phyloP scores from a whole-genome alignment of 2,113 vertebrate genomes.

The Micronycteris hirsuta region DNA sequence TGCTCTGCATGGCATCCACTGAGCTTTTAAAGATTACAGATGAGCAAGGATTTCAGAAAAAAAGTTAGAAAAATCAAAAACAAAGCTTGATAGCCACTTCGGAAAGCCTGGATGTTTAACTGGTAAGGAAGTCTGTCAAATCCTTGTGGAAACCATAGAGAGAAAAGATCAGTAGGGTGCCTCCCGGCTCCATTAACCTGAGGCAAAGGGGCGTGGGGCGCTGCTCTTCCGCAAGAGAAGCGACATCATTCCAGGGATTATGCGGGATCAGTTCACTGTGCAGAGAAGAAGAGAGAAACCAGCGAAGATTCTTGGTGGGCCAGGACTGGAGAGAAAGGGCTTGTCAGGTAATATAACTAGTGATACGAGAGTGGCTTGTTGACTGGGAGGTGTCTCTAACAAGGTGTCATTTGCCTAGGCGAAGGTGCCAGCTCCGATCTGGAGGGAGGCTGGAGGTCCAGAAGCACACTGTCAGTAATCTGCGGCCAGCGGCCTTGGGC shows the following conservation, averaged over 20 bases:
- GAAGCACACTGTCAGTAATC: constrained; percentile 76
- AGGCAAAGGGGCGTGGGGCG: constrained; percentile 87
- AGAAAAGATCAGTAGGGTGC: constrained; percentile 91
- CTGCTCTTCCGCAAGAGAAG: constrained; percentile 84
- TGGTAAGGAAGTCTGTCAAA: constrained; percentile 85
- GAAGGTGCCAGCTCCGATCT: constrained; percentile 80
- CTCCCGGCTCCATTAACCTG: constrained; percentile 93
- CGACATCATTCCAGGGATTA: constrained; percentile 92
- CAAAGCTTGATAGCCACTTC: constrained; percentile 83
- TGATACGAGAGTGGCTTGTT: constrained; percentile 82
- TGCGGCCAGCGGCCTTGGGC: constrained; percentile 54
- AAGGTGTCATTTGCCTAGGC: constrained; percentile 84
- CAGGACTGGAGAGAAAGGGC: constrained; percentile 84
- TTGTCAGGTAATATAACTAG: constrained; percentile 88
- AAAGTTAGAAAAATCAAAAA: constrained; percentile 86
- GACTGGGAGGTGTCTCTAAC: constrained; percentile 86
- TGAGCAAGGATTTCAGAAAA: constrained; percentile 81
- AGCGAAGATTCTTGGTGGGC: constrained; percentile 82
- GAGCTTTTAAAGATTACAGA: constrained; percentile 87
- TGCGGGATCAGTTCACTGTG: constrained; percentile 84
- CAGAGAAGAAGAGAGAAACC: constrained; percentile 81
- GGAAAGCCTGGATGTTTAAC: constrained; percentile 84
- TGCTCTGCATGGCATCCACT: constrained; percentile 90
- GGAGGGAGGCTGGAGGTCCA: constrained; percentile 57
- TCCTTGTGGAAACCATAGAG: constrained; percentile 86